Evolutionary conservation across 2,888 invertebrate genomes (phyloP).

Genomic region (Mactromeris polynyma): DNA sequence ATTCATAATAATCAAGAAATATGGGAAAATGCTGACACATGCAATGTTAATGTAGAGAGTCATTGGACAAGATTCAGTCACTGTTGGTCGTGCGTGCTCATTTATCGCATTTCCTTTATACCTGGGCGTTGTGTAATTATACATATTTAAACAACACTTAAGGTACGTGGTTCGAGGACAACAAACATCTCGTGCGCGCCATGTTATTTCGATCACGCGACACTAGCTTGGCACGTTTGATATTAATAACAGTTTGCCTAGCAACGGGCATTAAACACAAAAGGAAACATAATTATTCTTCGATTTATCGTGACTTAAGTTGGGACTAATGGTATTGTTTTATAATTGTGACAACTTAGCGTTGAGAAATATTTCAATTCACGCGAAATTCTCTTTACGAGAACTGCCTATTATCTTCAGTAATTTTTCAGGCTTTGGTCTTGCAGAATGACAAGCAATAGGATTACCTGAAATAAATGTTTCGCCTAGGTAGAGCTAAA

Average conservation of each 20-base stretch:
- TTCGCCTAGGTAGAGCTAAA: background rate
- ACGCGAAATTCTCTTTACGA: background rate
- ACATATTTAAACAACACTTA: background rate
- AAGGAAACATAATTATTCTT: background rate
- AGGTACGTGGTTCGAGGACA: background rate
- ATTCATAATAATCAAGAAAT: too few species aligned
- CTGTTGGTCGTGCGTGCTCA: background rate
- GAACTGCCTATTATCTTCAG: background rate
- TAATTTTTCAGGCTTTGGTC: background rate
- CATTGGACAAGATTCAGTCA: background rate
- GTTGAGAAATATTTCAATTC: background rate
- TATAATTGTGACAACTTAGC: background rate
- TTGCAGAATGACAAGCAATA: background rate
- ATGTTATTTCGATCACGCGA: background rate
- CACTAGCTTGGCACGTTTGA: background rate
- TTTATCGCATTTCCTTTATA: background rate
- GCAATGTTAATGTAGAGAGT: too few species aligned
- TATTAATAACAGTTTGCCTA: background rate
- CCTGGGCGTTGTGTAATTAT: background rate
- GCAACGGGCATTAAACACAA: background rate
- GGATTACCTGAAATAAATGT: background rate
- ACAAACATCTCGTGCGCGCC: background rate
- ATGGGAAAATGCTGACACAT: too few species aligned
- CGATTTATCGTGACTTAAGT: constrained; percentile 1
- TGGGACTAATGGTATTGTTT: background rate